These are phyloP conservation scores for Netelia virgata DNA, from an alignment of 2,888 invertebrate species.

Conservation along the genomic window DNA sequence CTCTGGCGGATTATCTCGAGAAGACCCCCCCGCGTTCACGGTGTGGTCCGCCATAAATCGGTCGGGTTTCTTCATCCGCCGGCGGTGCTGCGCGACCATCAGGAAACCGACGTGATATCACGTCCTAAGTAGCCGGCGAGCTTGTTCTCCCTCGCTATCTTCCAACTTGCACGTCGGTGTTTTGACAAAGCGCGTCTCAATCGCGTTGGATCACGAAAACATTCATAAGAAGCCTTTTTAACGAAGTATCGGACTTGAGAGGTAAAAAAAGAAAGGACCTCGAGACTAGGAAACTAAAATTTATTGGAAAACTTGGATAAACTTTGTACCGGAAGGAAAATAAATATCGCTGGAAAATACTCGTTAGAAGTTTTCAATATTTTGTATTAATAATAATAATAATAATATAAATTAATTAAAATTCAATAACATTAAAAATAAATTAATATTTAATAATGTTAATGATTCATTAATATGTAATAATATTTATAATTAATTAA, in stretches of 20 bases:
- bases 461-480: no score
- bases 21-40: slow-evolving; percentile 12
- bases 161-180: slow-evolving; percentile 33
- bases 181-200: slow-evolving; percentile 24
- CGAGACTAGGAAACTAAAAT: background rate
- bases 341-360: no score
- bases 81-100: background rate
- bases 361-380: no score
- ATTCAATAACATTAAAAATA: no score
- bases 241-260: background rate
- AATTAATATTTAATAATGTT: no score
- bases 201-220: slow-evolving; percentile 4
- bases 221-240: background rate
- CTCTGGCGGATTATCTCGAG: slow-evolving; percentile 48
- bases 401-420: background rate
- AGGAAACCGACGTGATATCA: slow-evolving; percentile 23
- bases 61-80: slow-evolving; percentile 24
- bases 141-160: background rate
- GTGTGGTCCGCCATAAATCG: slow-evolving; percentile 58
- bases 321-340: no score
- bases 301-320: background rate
- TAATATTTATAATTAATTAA: no score
- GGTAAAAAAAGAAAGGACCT: background rate
- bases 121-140: slow-evolving; percentile 38
- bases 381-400: background rate